Conservation (phyloP, 2,888 invertebrate species). For the Temnothorax unifasciatus region DNA sequence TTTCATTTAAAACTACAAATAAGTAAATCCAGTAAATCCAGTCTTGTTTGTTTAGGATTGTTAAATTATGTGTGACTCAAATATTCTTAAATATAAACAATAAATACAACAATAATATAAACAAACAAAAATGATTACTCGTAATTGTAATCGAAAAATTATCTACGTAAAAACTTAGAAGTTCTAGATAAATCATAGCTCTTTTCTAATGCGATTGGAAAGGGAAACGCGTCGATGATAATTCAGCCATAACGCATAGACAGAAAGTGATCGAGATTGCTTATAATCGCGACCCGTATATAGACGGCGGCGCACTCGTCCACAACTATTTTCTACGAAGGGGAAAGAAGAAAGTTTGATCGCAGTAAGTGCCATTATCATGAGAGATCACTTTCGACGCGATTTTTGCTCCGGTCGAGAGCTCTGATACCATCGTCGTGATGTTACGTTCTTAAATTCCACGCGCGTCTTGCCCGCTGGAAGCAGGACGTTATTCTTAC, state of each 20-base stretch:
- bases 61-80: background rate
- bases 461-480: slow-evolving; percentile 64
- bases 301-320: slow-evolving; percentile 25
- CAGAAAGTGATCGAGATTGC: slow-evolving; percentile 20
- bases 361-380: slow-evolving; percentile 69
- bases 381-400: slow-evolving; percentile 66
- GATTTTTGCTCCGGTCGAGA: slow-evolving; percentile 54
- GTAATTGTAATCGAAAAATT: background rate
- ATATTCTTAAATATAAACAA: no score
- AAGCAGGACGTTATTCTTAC: slow-evolving; percentile 76
- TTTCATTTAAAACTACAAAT: background rate
- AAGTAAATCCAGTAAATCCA: background rate
- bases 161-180: background rate
- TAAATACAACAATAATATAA: no score
- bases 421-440: slow-evolving; percentile 39
- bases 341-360: slow-evolving; percentile 62
- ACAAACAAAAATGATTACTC: background rate
- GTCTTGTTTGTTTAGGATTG: background rate
- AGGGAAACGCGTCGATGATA: background rate
- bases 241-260: slow-evolving; percentile 42
- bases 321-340: slow-evolving; percentile 61
- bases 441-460: slow-evolving; percentile 65
- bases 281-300: slow-evolving; percentile 33
- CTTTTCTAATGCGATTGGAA: background rate
- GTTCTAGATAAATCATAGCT: background rate